These are phyloP conservation scores for Hippocampus barbouri DNA, from an alignment of 2,113 vertebrate genomes.

Conservation along the genomic window DNA sequence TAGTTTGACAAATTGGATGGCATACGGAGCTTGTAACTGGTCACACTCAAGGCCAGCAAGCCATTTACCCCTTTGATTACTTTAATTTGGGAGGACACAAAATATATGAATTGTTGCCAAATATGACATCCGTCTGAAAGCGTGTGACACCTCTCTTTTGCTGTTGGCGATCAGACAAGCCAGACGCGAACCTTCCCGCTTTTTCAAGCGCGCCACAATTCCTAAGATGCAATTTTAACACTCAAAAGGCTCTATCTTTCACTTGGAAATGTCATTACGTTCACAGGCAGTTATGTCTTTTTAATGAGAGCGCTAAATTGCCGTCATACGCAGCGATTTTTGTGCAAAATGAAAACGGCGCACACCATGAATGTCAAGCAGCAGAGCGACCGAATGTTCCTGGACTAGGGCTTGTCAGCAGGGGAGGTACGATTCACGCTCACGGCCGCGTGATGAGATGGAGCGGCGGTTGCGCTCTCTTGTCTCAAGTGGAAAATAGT, in stretches of 20 bases:
- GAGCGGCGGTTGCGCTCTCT: neutral
- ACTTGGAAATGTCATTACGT: constrained; percentile 62
- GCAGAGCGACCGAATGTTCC: constrained; percentile 58
- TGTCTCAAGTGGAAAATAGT: constrained; percentile 33
- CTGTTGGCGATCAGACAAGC: constrained; percentile 12
- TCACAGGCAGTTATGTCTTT: constrained; percentile 70
- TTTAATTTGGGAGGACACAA: neutral
- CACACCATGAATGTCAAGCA: constrained; percentile 64
- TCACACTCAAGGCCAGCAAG: no score
- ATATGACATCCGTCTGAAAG: neutral
- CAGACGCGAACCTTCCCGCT: constrained; percentile 28
- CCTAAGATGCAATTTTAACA: constrained; percentile 59
- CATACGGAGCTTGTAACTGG: no score
- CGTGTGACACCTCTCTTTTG: neutral
- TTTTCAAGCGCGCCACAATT: constrained; percentile 44
- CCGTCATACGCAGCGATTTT: constrained; percentile 65
- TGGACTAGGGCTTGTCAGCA: constrained; percentile 1
- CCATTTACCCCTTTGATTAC: no score
- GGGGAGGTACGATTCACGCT: constrained; percentile 39
- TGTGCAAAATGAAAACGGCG: constrained; percentile 61
- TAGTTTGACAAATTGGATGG: no score
- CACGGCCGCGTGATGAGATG: constrained; percentile 33
- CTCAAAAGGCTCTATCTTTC: constrained; percentile 54
- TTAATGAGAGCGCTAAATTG: constrained; percentile 74
- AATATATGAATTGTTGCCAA: neutral